Evolutionary conservation across 2,888 invertebrate genomes (phyloP), one percentile per base, ranked within the genome.

Genomic region (Stenichneumon culpator): DNA sequence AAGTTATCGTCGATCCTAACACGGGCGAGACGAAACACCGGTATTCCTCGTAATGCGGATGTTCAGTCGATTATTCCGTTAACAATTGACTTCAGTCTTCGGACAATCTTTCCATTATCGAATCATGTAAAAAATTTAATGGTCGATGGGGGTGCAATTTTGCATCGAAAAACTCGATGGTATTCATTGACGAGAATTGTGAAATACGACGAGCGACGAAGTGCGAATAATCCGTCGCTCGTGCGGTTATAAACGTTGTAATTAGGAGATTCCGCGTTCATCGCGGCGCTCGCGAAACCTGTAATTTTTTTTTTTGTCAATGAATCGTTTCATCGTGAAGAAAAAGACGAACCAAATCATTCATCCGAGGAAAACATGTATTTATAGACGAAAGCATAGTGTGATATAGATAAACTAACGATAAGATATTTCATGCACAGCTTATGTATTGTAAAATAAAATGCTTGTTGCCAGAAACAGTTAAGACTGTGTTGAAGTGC

Each of bases 11-110:
- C 6, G 93, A 93, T 83, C 93, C 93, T 0, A 92, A 91, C 65
- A 93, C 93, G 0, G 93, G 93, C 36, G 93, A 93, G 79, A 90
- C 93, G 2, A 92, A 92, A 81, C 90, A 92, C 67, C 86, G 83
- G 63, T 86, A 77, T 82, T 82, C 77, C 60, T 39, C 85, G 39
- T 85, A 85, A 79, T 79, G 44, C 25, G 19, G 9, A 69, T 16
- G 25, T 7, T 5, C 39, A 2, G 3, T 47, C 44, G 44, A 47
- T 44, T 47, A 25, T 52, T 52, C n/a, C 2, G n/a, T 54, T 14
- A n/a, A 54, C n/a, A 19, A 54, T 19, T 54, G 1, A 19, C 14
- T 54, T 54, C 19, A 16, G n/a, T 54, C 19, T 54, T 19, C n/a
- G 19, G 52, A 54, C 52, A 16, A 5, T 68, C 36, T 65, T 60